Percentiles rank a stretch among this genome's conserved stretches.
Conservation (phyloP, 2,797 vertebrate genomes). For the Helicolenus hilgendorfi region DNA sequence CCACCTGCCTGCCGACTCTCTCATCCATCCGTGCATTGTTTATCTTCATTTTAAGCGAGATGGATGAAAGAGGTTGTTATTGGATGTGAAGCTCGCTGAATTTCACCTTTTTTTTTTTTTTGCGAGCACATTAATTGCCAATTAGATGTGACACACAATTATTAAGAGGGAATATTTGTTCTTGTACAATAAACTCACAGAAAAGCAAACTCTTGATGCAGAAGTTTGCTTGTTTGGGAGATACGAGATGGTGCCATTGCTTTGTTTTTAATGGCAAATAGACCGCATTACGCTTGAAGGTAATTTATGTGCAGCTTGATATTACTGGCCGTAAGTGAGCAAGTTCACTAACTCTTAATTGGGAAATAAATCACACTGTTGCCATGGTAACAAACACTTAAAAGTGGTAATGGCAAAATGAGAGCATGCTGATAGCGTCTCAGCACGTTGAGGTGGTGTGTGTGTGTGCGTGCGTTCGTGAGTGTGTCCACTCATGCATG, state of each 20-base stretch:
- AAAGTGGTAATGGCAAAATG: conserved; percentile 63
- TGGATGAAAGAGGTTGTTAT: conserved; percentile 60
- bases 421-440: conserved; percentile 59
- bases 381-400: conserved; percentile 69
- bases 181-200: conserved; percentile 29
- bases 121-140: conserved; percentile 63
- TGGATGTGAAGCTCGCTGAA: conserved; percentile 52
- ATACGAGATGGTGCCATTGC: conserved; percentile 19
- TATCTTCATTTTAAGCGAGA: conserved; percentile 76
- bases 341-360: conserved; percentile 83
- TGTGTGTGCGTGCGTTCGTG: conserved; percentile 9
- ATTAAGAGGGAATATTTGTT: conserved; percentile 57
- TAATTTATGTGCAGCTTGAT: conserved; percentile 78
- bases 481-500: conserved; percentile 41
- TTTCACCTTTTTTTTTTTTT: conserved; percentile 62
- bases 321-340: conserved; percentile 67
- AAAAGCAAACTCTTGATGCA: conserved; percentile 21
- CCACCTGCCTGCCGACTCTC: conserved; percentile 75
- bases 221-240: conserved; percentile 47
- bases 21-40: conserved; percentile 74
- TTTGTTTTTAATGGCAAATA: conserved; percentile 61
- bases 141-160: conserved; percentile 48
- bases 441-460: conserved; percentile 9
- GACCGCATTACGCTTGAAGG: conserved; percentile 49
- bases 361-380: conserved; percentile 83